A percentile compares a stretch with the other conserved stretches of the same genome.
Conservation (phyloP, 2,113 vertebrate genomes). For the Emydocephalus ijimae region DNA sequence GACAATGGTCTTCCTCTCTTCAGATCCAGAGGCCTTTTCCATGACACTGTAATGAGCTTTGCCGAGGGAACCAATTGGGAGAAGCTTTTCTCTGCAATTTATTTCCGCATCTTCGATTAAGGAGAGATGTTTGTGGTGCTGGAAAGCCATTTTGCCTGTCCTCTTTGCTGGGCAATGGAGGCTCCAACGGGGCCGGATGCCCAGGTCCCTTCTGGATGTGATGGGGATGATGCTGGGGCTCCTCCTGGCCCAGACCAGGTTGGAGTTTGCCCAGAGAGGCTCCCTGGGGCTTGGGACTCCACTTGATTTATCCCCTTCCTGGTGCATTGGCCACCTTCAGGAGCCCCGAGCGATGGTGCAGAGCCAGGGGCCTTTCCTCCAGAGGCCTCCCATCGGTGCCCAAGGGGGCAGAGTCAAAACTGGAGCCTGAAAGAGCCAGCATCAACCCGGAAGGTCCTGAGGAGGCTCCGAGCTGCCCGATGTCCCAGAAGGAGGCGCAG, state of each 20-base stretch:
- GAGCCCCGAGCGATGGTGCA: not conserved
- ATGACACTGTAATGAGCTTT: not conserved
- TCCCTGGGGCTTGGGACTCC: not conserved
- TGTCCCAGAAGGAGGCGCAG: too few species aligned
- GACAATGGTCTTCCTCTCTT: not conserved
- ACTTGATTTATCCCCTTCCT: not conserved
- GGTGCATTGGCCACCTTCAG: not conserved
- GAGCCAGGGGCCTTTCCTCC: not conserved
- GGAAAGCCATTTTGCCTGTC: not conserved
- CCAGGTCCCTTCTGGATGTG: not conserved
- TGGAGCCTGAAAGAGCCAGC: too few species aligned
- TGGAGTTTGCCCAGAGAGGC: not conserved
- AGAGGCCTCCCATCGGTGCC: not conserved
- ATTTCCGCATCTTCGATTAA: not conserved
- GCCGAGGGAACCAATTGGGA: not conserved
- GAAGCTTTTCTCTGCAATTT: not conserved
- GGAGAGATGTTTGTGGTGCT: not conserved
- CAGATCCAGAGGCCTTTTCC: not conserved
- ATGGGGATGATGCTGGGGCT: not conserved
- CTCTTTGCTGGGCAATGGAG: not conserved
- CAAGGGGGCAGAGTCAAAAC: not conserved
- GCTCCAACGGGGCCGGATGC: not conserved
- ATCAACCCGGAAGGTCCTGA: not conserved
- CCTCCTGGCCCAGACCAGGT: not conserved
- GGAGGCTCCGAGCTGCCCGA: too few species aligned